Evolutionary conservation across 1,140 invertebrate species (phyloP), one percentile per base, ranked within the genome.

Genomic region (Magallana ariakensis): DNA sequence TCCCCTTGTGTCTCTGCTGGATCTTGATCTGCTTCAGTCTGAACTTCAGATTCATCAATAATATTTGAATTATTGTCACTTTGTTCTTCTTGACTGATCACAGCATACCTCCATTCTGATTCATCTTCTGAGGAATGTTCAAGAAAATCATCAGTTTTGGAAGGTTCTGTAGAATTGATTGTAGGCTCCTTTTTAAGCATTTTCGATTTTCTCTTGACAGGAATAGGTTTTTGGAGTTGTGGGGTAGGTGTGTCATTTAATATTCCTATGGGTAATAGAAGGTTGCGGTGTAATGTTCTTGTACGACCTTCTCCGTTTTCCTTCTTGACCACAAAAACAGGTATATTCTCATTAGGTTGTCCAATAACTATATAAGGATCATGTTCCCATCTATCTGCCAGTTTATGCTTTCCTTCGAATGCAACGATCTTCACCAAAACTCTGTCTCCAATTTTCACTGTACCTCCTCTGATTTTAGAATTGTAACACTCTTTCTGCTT

Each of bases 371-470:
- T 53, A 55, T 87, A 89, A 11, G 81, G 33, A 15, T 87, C 66
- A 15, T 83, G 13, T 81, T 87, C 66, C 86, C 85, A 89, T 13
- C 60, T 84, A 75, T 89, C 86, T 55, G 83, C 46, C 11, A 89
- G 33, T 75, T 89, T 87, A 33, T 85, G 83, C 57, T 87, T 87
- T 13, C 88, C 85, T 7, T 85, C 81, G 70, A 85, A 81, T 26
- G 80, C 70, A 7, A 89, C 33, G 22, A 80, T 83, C 15, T 83
- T 85, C 11, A 89, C 85, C 5, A 87, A 62, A 57, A 89, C 85
- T 85, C 88, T 55, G 70, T 89, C 88, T 57, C 87, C 86, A 16
- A 55, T 53, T 75, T 86, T n/a, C n/a, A 89, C n/a, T 80, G 33
- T 70, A 3, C 62, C 87, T 11, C 54, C 85, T 62, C 83, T 56